Evolutionary conservation across 2,113 vertebrate genomes (phyloP), one percentile per base, ranked within the genome.

Genomic region (Menura novaehollandiae): DNA sequence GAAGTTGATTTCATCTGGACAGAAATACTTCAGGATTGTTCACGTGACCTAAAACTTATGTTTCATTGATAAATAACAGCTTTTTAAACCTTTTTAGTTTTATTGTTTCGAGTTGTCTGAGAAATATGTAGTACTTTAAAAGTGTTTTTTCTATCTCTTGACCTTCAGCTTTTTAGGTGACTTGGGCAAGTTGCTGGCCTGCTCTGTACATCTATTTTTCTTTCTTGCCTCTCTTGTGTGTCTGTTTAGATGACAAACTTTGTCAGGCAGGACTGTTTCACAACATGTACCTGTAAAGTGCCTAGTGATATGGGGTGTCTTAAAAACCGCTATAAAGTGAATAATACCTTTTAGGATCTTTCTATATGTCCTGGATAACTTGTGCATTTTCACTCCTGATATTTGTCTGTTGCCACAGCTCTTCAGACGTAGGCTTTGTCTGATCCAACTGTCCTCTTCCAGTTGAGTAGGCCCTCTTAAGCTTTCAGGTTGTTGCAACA

Each of bases 381-480:
- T 75, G 84, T 85, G 15, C 1, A 0, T 69, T 88, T 95, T 76
- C 9, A 4, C 5, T 79, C 35, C 44, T 66, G 46, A 24, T 27
- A 66, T 80, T 90, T 90, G 18, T 28, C 46, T 93, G 58, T 85
- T 90, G 63, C 74, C 17, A 59, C 43, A 76, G 55, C 58, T 66
- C 58, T 95, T 66, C 59, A 76, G 78, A 67, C 58, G 35, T 4
- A 64, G 67, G 67, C 73, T 95, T 93, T 93, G 63, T 82, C 49
- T 95, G 51, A 58, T 80, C 85, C 68, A 85, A 49, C 71, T 95
- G 56, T 73, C 84, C 66, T 58, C 95, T 96, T 96, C 85, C 85
- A 95, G 91, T 21, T 91, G 63, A 94, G 46, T 59, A 80, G 43
- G 24, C 52, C 20, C 51, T 63, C 85, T 67, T 82, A 80, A 77